A percentile compares a stretch with the other conserved stretches of the same genome.
phyloP scores from a whole-genome alignment of 2,113 vertebrate genomes.

The Tachysurus fulvidraco region DNA sequence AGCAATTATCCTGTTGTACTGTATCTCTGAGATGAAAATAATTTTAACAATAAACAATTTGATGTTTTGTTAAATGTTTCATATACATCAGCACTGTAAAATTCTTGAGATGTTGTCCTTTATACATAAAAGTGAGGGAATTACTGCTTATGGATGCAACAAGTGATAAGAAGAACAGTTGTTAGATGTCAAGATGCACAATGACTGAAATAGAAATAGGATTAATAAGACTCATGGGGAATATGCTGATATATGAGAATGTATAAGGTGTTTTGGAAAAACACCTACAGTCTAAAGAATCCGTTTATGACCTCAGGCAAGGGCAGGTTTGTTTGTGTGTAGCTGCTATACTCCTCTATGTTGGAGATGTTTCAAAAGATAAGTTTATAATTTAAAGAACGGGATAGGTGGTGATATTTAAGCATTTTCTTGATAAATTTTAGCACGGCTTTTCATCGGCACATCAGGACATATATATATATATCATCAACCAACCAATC shows the following conservation, averaged over 20 bases:
- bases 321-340: background rate
- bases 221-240: background rate
- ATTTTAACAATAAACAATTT: slow-evolving; percentile 56
- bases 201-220: background rate
- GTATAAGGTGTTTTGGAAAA: background rate
- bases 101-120: background rate
- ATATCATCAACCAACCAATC: too few relatives aligned
- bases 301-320: background rate
- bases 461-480: too few relatives aligned
- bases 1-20: slow-evolving; percentile 51
- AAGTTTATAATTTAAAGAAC: background rate
- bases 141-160: background rate
- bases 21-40: slow-evolving; percentile 50
- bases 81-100: background rate
- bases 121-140: background rate
- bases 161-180: background rate
- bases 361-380: background rate
- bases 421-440: background rate
- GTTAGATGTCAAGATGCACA: background rate
- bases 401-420: background rate
- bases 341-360: background rate
- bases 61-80: slow-evolving; percentile 50
- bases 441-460: background rate
- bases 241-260: background rate
- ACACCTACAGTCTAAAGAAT: background rate